Conservation (phyloP, 1,140 invertebrate species). For the Drosophila tropicalis region DNA sequence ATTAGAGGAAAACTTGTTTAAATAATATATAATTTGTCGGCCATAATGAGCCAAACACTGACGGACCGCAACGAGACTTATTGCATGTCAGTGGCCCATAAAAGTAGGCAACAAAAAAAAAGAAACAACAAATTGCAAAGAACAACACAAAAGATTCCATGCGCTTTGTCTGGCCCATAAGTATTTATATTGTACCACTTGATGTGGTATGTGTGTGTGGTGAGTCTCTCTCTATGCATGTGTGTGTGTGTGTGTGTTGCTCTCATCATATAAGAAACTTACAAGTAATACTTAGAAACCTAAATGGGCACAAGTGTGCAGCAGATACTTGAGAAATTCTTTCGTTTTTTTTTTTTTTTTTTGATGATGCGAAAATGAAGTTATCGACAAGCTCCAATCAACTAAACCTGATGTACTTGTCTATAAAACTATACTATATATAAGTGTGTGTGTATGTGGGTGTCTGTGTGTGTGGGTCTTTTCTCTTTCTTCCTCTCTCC, state of each 20-base stretch:
- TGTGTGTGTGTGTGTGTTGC: constrained; percentile 4
- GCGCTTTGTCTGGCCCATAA: constrained; percentile 60
- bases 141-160: constrained; percentile 40
- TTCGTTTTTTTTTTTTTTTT: constrained; percentile 43
- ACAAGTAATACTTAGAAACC: constrained; percentile 73
- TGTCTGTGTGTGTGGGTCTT: neutral
- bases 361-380: constrained; percentile 67
- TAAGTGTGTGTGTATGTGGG: constrained; percentile 2
- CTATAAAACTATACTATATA: neutral
- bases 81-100: constrained; percentile 67
- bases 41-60: constrained; percentile 48
- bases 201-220: neutral
- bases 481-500: neutral
- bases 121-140: constrained; percentile 14
- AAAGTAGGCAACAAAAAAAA: constrained; percentile 66
- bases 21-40: constrained; percentile 70
- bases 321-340: constrained; percentile 45
- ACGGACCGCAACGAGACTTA: constrained; percentile 37
- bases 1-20: constrained; percentile 23
- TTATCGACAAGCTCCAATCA: constrained; percentile 58
- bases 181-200: neutral
- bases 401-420: constrained; percentile 14
- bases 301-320: constrained; percentile 71
- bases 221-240: neutral
- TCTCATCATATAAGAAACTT: constrained; percentile 42